Conservation (phyloP, 2,797 vertebrate species). For the Leuciscus waleckii region DNA sequence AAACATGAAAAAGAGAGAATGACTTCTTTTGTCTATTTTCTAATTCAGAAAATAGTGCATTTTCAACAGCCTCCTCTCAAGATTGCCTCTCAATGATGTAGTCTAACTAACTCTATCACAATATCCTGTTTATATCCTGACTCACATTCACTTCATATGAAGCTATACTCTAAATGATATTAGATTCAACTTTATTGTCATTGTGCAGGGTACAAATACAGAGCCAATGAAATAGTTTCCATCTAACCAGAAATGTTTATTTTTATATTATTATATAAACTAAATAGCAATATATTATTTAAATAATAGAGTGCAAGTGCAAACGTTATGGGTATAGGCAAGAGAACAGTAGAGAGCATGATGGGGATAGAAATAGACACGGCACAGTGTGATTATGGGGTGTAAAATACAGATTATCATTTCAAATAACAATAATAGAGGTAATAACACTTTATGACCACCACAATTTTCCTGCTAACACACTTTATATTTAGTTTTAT, state of each 20-base stretch:
- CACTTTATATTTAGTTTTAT: not conserved
- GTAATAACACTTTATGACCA: not conserved
- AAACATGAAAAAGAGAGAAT: not conserved
- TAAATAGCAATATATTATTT: not conserved
- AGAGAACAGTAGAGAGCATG: constrained; percentile 5
- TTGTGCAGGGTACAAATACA: not conserved
- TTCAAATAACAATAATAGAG: constrained; percentile 22
- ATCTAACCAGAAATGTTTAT: not conserved
- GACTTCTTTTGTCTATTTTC: not conserved
- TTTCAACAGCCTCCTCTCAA: constrained; percentile 29
- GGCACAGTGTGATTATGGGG: not conserved
- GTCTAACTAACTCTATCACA: constrained; percentile 5
- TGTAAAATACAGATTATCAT: not conserved
- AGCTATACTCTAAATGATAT: constrained; percentile 10
- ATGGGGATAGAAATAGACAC: not conserved
- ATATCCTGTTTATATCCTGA: constrained; percentile 14
- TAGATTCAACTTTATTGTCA: not conserved
- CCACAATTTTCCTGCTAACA: not conserved
- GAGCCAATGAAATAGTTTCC: not conserved
- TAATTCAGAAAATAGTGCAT: not conserved
- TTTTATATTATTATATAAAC: too few species aligned
- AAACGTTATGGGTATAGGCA: not conserved
- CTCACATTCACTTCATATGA: constrained; percentile 25
- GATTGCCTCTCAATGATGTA: constrained; percentile 34
- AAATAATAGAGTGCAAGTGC: constrained; percentile 1